Conservation (phyloP, 2,113 vertebrate species). For the Brachyhypopomus gauderio region DNA sequence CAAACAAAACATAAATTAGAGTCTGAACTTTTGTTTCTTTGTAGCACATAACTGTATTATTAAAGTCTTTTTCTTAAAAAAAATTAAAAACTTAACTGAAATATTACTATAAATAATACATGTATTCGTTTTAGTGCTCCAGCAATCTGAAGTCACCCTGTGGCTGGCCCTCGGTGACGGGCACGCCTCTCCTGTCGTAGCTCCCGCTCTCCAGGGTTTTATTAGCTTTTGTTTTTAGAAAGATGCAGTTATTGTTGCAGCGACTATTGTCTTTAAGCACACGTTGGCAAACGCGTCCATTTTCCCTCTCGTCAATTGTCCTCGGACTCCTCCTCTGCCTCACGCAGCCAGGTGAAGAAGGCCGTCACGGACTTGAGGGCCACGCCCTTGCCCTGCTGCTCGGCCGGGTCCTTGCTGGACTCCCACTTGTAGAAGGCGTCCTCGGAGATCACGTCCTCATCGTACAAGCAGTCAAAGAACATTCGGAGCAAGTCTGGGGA, state of each 20-base stretch:
- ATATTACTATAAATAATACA: slow-evolving; percentile 99
- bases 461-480: slow-evolving; percentile 98
- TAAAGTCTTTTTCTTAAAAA: slow-evolving; percentile 91
- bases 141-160: slow-evolving; percentile 77
- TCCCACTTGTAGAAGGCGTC: slow-evolving; percentile 99
- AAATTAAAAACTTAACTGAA: slow-evolving; percentile 92
- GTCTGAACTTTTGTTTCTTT: slow-evolving; percentile 72
- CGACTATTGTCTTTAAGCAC: slow-evolving; percentile 83
- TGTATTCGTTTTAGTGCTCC: slow-evolving; percentile 88
- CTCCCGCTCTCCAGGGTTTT: slow-evolving; percentile 62
- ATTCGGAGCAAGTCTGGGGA: slow-evolving; percentile 90
- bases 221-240: slow-evolving; percentile 63
- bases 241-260: slow-evolving; percentile 73
- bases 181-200: slow-evolving; percentile 81
- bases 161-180: slow-evolving; percentile 75
- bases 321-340: slow-evolving; percentile 98
- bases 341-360: slow-evolving; percentile 97
- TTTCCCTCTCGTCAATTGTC: slow-evolving; percentile 85
- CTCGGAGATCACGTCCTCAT: slow-evolving; percentile 97
- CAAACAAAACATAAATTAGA: slow-evolving; percentile 89
- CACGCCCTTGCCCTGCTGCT: slow-evolving; percentile 94
- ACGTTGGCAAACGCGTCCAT: slow-evolving; percentile 79
- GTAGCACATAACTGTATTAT: slow-evolving; percentile 73
- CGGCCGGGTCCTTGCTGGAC: slow-evolving; percentile 91
- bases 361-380: slow-evolving; percentile 95